Evolutionary conservation across 2,888 invertebrate genomes (phyloP), one percentile per base, ranked within the genome.

Genomic region (Yponomeuta sedellus): DNA sequence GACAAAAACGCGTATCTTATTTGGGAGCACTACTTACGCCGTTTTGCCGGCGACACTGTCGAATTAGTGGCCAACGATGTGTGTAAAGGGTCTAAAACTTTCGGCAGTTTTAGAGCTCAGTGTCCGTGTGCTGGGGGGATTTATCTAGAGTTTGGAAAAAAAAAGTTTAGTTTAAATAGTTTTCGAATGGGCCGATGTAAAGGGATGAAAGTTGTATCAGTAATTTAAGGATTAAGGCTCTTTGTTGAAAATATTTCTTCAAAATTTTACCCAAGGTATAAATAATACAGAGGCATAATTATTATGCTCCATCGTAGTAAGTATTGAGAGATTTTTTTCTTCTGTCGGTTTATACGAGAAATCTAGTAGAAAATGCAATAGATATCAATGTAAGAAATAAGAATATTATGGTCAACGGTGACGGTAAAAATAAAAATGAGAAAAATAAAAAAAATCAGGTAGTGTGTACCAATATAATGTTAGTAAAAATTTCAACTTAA

Each of bases 61-160:
- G 86, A 83, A 89, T 89, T 79, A 85, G 84, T 83, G 82, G 72
- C 74, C 88, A 88, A 71, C 79, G 86, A 85, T 83, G 89, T 88
- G 87, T 88, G 80, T 84, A 77, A 89, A 84, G 85, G 86, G 86
- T 75, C 83, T 79, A 81, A 86, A 87, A 86, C 78, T 85, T 85
- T 86, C 80, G 83, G 77, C 81, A 77, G 79, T 80, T 81, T 79
- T 77, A 77, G 79, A 77, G 72, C 73, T 76, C 76, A 75, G 75
- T 76, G 20, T 64, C n/a, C 66, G 39, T 76, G 75, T 76, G 75
- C 71, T 74, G 72, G 75, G 80, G 80, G 80, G 79, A 78, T 80
- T 81, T 81, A 80, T 74, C 82, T 73, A 76, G 76, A 80, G 77
- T 81, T 84, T 78, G 73, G 74, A 80, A 80, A 80, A 80, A 76